Base-by-base conservation (phyloP, 2,113 vertebrate species). In the Pelecanoides urinatrix region DNA sequence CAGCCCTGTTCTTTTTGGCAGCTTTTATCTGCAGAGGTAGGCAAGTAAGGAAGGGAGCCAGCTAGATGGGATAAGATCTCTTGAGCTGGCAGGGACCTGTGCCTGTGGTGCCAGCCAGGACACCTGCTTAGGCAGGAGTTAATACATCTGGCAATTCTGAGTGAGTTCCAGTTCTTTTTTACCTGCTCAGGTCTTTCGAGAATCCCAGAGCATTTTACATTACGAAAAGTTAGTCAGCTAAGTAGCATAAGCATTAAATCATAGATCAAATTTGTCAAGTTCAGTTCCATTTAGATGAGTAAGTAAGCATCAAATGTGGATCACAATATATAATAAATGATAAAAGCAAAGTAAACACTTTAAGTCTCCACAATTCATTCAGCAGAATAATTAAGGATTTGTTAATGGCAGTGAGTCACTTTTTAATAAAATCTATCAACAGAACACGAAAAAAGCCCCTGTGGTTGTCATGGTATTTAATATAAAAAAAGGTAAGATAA, bases 401-500 rank as follows among this genome's bases (percentile, higher is more conserved):
- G 58, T 76, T 93, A 88, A 73, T 50, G 63, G 25, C 38, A 65
- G 25, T 62, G 53, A 92, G 79, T 71, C 50, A 87, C 13, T 86
- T 93, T 90, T 95, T 61, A 77, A 92, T 93, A 88, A 92, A 80
- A 86, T 74, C 38, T 71, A 77, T 59, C 47, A 78, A 55, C 17
- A 81, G 42, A 95, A 91, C 11, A 53, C 58, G 59, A 90, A 89
- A 85, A 94, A 95, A 80, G 2, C 0, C 32, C 26, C 47, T 25
- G 12, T 30, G 50, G 47, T 93, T 90, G n/a, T 83, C 94, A 81
- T 74, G 76, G 59, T 44, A 77, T 86, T 88, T 96, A 88, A 81
- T 95, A 92, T 50, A 75, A 93, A 94, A 93, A 36, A 23, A 47
- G 38, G 38, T 52, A 80, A 88, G 82, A 84, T 62, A 92, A 91